A percentile compares a stretch with the other conserved stretches of the same genome.
phyloP scores from a whole-genome alignment of 2,113 vertebrate species.

The Athene cunicularia region DNA sequence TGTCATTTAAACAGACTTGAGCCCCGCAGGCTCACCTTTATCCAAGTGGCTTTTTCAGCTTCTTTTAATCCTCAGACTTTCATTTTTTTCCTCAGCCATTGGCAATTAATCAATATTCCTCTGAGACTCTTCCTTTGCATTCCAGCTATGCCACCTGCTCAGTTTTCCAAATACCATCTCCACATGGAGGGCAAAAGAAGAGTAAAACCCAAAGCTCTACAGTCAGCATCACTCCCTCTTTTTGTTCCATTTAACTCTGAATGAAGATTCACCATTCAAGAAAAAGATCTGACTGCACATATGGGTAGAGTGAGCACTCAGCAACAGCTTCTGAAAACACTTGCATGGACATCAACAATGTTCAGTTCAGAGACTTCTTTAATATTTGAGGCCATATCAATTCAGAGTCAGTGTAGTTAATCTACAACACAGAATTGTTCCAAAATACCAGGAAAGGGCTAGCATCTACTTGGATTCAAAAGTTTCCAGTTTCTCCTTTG shows the following conservation, averaged over 20 bases:
- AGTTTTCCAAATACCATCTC: not conserved
- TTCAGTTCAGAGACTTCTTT: not conserved
- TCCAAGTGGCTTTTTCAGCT: not conserved
- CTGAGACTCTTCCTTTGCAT: not conserved
- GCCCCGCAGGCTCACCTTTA: not conserved
- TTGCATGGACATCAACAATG: fast-evolving
- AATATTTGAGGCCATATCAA: not conserved
- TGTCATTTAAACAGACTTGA: not conserved
- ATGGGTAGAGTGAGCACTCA: not conserved
- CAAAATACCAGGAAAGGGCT: not conserved
- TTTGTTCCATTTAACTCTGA: not conserved
- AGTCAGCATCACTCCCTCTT: not conserved
- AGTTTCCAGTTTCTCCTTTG: not conserved
- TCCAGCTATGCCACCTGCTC: not conserved
- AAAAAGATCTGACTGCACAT: not conserved
- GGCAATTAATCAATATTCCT: not conserved
- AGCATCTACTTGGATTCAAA: not conserved
- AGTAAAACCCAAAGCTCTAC: not conserved
- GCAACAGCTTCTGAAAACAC: not conserved
- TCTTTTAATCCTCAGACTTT: not conserved
- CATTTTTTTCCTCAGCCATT: not conserved
- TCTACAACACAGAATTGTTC: not conserved
- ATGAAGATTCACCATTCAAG: not conserved
- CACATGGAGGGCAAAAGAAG: not conserved
- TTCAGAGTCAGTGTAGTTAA: not conserved